Percentiles rank a stretch among this genome's conserved stretches.
phyloP scores from a whole-genome alignment of 2,797 vertebrate genomes.

The Characodon lateralis region DNA sequence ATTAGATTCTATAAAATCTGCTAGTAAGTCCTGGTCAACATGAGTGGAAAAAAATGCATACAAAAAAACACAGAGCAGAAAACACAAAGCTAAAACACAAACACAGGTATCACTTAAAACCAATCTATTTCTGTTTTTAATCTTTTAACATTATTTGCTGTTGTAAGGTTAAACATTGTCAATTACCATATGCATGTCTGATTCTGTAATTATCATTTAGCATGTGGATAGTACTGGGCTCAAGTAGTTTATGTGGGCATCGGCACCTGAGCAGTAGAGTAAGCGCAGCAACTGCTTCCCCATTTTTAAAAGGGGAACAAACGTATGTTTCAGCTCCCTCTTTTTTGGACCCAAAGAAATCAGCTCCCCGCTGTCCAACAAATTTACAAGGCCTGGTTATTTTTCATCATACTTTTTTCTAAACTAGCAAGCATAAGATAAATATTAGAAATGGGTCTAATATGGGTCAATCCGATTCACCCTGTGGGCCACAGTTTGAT shows the following conservation, averaged over 20 bases:
- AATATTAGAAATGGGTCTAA: too few species aligned
- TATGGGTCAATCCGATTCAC: too few species aligned
- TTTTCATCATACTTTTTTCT: not conserved
- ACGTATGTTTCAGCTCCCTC: not conserved
- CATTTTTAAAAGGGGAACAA: not conserved
- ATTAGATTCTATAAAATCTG: not conserved
- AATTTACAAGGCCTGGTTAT: not conserved
- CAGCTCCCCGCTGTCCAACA: not conserved
- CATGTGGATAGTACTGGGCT: constrained; percentile 15
- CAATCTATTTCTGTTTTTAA: not conserved
- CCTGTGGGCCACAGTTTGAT: too few species aligned
- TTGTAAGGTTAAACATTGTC: not conserved
- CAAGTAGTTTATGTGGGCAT: not conserved
- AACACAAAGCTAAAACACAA: not conserved
- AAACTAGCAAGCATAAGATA: not conserved
- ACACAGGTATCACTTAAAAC: not conserved
- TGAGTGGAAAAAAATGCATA: not conserved
- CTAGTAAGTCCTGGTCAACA: not conserved
- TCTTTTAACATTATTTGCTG: not conserved
- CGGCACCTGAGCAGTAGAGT: too few species aligned
- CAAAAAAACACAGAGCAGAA: not conserved
- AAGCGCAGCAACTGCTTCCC: not conserved
- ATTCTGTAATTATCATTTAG: constrained; percentile 34
- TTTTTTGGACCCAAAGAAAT: not conserved
- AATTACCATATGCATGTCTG: constrained; percentile 7